Percentiles rank a stretch among this genome's conserved stretches.
phyloP scores from a whole-genome alignment of 53 echinoderm and acorn worm species.

The Arbacia lixula region DNA sequence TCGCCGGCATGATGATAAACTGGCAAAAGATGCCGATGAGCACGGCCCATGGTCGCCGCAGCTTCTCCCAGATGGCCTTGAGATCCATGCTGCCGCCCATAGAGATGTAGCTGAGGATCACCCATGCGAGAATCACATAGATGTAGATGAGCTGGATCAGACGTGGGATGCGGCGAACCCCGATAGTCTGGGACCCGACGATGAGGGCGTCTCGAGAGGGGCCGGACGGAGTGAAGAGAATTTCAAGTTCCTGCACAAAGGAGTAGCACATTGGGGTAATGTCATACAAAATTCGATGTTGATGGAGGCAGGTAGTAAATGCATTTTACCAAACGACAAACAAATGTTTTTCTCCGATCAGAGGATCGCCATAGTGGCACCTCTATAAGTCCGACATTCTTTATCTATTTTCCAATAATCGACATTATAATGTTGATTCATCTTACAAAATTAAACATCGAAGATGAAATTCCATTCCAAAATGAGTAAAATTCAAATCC shows the following conservation, averaged over 20 bases:
- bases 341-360: no score
- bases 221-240: slow-evolving; percentile 10
- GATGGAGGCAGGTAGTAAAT: no score
- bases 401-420: no score
- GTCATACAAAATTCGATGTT: no score
- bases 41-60: slow-evolving; percentile 71
- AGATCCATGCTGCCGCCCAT: slow-evolving; percentile 74
- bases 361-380: no score
- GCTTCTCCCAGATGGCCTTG: slow-evolving; percentile 55
- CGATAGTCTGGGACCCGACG: slow-evolving; percentile 15
- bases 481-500: no score
- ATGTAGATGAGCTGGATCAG: slow-evolving; percentile 25
- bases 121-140: slow-evolving; percentile 65
- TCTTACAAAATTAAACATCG: no score
- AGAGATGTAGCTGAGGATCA: slow-evolving; percentile 66
- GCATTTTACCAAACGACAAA: no score
- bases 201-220: neutral
- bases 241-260: slow-evolving; percentile 15
- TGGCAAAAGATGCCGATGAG: slow-evolving; percentile 88
- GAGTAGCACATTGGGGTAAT: no score
- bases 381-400: no score
- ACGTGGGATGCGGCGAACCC: slow-evolving; percentile 15
- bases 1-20: slow-evolving; percentile 87
- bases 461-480: no score
- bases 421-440: no score